Evolutionary conservation across 1,140 invertebrate species (phyloP).

Genomic region (Vanessa tameamea): DNA sequence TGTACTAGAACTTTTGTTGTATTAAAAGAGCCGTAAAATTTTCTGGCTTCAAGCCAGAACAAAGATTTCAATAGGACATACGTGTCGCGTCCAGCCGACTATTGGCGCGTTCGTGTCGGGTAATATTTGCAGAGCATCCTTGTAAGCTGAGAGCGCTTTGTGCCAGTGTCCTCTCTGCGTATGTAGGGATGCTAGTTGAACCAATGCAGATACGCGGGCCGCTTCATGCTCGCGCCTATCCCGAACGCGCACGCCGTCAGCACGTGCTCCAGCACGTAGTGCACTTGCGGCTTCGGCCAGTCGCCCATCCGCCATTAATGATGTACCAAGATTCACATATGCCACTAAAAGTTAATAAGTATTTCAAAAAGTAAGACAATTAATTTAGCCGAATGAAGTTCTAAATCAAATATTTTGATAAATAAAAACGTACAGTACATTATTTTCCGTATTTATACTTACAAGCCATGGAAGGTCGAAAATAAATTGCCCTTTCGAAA

Average conservation of each 20-base stretch:
- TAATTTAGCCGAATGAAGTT: neutral
- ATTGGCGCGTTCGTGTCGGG: slow-evolving; percentile 80
- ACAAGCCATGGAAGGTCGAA: slow-evolving; percentile 96
- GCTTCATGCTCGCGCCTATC: slow-evolving; percentile 94
- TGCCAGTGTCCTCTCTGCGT: slow-evolving; percentile 92
- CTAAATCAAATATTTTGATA: neutral
- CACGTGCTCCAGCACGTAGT: slow-evolving; percentile 88
- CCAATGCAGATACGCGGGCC: slow-evolving; percentile 93
- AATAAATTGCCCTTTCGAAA: slow-evolving; percentile 96
- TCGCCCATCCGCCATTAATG: slow-evolving; percentile 90
- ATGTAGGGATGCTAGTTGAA: slow-evolving; percentile 94
- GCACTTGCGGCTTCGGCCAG: slow-evolving; percentile 91
- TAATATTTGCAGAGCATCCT: slow-evolving; percentile 90
- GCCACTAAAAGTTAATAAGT: slow-evolving; percentile 85
- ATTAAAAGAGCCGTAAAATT: slow-evolving; percentile 34
- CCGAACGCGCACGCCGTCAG: slow-evolving; percentile 93
- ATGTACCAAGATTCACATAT: slow-evolving; percentile 95
- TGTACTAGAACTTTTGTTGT: slow-evolving; percentile 7
- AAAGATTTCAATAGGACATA: slow-evolving; percentile 47
- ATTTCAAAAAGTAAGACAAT: too few species aligned
- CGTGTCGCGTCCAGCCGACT: slow-evolving; percentile 71
- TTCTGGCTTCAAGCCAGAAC: slow-evolving; percentile 24
- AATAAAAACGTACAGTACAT: neutral
- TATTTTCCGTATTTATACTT: slow-evolving; percentile 80
- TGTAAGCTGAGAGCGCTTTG: slow-evolving; percentile 93